These are phyloP conservation scores for Oscheius sp. DNA, from an alignment of 2,888 invertebrate species.

Conservation along the genomic window DNA sequence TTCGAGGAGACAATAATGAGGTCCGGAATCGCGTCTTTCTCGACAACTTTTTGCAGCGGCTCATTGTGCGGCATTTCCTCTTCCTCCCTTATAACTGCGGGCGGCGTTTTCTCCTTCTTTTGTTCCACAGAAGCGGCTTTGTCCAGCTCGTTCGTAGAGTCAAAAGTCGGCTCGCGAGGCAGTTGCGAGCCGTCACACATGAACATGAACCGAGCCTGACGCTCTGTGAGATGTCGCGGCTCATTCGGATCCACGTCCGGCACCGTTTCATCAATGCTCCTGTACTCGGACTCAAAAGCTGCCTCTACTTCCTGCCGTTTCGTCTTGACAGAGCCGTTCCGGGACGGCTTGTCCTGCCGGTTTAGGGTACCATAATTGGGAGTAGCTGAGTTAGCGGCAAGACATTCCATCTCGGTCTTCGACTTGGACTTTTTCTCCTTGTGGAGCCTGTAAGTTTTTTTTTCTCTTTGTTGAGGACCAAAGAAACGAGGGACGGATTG, in stretches of 20 bases:
- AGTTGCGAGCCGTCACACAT: conserved; percentile 69
- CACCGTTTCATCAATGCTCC: conserved; percentile 30
- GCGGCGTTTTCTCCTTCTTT: conserved; percentile 7
- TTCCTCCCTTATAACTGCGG: conserved; percentile 16
- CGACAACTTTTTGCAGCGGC: not conserved
- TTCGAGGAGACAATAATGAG: conserved; percentile 23
- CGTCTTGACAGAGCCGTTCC: conserved; percentile 26
- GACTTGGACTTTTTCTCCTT: conserved; percentile 3
- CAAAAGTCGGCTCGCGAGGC: conserved; percentile 64
- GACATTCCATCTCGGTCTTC: conserved; percentile 30
- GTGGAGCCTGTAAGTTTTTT: not conserved
- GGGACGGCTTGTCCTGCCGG: conserved; percentile 9
- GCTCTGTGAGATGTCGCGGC: conserved; percentile 46
- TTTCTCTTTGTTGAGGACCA: not conserved
- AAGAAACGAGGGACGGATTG: no score
- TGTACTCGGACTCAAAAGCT: conserved; percentile 27
- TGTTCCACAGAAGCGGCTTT: not conserved
- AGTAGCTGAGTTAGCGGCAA: conserved; percentile 29
- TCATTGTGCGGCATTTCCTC: conserved; percentile 1
- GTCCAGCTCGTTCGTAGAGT: conserved; percentile 41
- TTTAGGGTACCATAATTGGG: conserved; percentile 40
- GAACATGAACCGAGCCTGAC: conserved; percentile 66
- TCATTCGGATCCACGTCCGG: conserved; percentile 36
- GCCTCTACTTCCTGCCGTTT: conserved; percentile 10
- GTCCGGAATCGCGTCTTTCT: conserved; percentile 16